Evolutionary conservation across 1,140 invertebrate genomes (phyloP).

Genomic region (Paraescarpia echinospica): DNA sequence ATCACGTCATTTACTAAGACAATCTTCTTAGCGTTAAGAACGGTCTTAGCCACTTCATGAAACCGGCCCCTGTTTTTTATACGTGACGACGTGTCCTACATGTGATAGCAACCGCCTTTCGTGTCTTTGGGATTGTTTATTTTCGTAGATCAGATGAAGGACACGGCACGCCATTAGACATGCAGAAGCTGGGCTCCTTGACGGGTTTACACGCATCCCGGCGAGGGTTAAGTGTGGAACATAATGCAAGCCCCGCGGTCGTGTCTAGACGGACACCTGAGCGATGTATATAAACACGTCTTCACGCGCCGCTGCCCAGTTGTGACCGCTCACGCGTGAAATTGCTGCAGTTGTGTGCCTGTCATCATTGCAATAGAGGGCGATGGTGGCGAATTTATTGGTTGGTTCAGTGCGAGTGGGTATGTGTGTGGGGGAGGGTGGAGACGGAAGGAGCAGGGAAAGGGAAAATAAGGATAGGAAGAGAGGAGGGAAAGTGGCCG

Average conservation of each 20-base stretch:
- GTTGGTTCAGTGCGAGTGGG: too few species aligned
- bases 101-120: not conserved
- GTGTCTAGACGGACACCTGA: not conserved
- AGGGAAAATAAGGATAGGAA: too few species aligned
- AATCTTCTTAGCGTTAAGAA: too few species aligned
- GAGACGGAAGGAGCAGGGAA: too few species aligned
- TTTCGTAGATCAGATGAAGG: not conserved
- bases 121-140: not conserved
- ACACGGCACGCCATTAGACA: not conserved
- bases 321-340: not conserved
- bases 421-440: too few species aligned
- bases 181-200: not conserved
- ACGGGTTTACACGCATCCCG: not conserved
- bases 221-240: not conserved
- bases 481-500: too few species aligned
- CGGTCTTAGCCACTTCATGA: too few species aligned
- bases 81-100: not conserved
- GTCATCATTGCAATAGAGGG: not conserved
- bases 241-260: not conserved
- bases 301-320: not conserved
- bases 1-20: too few species aligned
- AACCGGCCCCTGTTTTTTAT: not conserved
- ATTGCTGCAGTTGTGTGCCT: not conserved
- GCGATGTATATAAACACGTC: not conserved
- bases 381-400: not conserved